Evolutionary conservation across 2,113 vertebrate species (phyloP).

Genomic region (Cygnus atratus): DNA sequence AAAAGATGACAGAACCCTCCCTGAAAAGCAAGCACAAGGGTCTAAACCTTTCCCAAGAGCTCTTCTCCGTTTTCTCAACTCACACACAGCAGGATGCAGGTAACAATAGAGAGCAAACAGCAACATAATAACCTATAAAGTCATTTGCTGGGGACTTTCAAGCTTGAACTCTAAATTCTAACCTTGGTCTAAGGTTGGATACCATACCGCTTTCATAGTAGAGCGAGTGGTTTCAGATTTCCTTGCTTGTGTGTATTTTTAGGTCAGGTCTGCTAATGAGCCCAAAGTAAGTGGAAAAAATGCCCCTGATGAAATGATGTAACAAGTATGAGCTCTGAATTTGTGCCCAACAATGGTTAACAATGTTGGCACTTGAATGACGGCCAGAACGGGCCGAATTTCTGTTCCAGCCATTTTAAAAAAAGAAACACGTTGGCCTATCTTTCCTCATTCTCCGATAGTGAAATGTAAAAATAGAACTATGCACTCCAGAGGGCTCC

Average conservation of each 20-base stretch:
- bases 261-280: neutral
- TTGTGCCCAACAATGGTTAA: neutral
- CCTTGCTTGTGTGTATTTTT: neutral
- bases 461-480: slow-evolving; percentile 71
- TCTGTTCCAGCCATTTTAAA: slow-evolving; percentile 54
- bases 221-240: neutral
- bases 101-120: neutral
- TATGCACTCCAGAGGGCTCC: slow-evolving; percentile 48
- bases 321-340: neutral
- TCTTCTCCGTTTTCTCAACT: neutral
- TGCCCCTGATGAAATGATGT: neutral
- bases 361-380: slow-evolving; percentile 4
- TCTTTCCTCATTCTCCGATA: slow-evolving; percentile 45
- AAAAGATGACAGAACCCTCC: neutral
- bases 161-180: neutral
- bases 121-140: neutral
- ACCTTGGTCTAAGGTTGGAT: neutral
- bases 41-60: neutral
- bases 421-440: slow-evolving; percentile 49
- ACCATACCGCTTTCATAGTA: neutral
- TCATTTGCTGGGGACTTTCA: neutral
- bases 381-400: neutral
- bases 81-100: neutral
- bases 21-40: neutral
- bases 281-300: neutral